phyloP scores from a whole-genome alignment of 2,888 invertebrate genomes.

The Caenorhabditis doughertyi region DNA sequence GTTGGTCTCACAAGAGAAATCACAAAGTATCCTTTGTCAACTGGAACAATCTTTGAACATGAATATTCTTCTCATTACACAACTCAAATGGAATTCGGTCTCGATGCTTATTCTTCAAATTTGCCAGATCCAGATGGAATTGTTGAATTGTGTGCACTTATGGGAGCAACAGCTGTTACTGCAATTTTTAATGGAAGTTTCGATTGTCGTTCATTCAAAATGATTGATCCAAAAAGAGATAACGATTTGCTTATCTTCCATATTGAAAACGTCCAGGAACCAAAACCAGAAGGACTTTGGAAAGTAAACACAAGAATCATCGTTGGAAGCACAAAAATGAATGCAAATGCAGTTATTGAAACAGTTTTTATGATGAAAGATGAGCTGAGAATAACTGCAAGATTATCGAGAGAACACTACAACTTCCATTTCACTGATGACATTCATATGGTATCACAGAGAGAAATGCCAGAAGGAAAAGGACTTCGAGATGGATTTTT shows the following conservation, averaged over 20 bases:
- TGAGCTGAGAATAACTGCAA: constrained; percentile 1
- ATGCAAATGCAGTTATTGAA: constrained; percentile 12
- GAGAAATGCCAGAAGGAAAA: neutral
- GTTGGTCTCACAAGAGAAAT: neutral
- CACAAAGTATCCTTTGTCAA: constrained; percentile 6
- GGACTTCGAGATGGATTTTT: neutral
- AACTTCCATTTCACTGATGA: neutral
- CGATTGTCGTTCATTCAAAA: constrained; percentile 12
- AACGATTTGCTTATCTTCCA: neutral
- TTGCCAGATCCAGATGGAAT: neutral
- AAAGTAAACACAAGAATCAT: constrained; percentile 3
- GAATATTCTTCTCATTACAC: neutral
- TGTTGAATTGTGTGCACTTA: constrained; percentile 9
- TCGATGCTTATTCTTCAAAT: neutral
- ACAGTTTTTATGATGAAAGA: neutral
- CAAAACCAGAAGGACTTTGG: neutral
- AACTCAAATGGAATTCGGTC: neutral
- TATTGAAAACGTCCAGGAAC: neutral
- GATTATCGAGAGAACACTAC: constrained; percentile 6
- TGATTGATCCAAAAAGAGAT: neutral
- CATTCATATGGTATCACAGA: constrained; percentile 13
- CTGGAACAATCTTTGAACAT: constrained; percentile 16
- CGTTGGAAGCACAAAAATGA: neutral
- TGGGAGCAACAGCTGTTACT: constrained; percentile 8
- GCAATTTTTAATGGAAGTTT: neutral